Evolutionary conservation across 1,140 invertebrate genomes (phyloP).

Genomic region (Papilio helenus): DNA sequence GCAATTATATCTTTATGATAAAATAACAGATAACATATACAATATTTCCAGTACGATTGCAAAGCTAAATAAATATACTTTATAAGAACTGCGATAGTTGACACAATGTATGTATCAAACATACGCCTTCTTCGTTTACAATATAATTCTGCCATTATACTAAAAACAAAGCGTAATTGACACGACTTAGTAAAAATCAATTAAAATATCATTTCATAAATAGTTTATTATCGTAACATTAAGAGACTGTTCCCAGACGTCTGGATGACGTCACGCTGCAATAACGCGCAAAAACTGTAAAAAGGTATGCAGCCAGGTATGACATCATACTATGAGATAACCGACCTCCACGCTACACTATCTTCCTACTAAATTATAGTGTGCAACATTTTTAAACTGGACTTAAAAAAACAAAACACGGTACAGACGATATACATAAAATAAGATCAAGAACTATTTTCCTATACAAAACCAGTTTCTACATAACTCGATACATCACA

Average conservation of each 20-base stretch:
- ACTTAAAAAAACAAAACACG: neutral
- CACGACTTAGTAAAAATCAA: neutral
- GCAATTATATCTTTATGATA: neutral
- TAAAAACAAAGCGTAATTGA: too few relatives aligned
- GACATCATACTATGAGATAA: conserved; percentile 48
- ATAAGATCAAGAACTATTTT: neutral
- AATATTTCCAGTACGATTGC: neutral
- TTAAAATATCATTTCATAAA: conserved; percentile 7
- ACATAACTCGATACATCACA: neutral
- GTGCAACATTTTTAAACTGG: neutral
- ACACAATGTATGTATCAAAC: neutral
- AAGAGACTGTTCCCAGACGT: conserved; percentile 6
- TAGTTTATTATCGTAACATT: neutral
- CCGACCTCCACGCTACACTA: conserved; percentile 26
- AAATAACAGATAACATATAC: neutral
- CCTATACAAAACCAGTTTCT: neutral
- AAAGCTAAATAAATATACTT: neutral
- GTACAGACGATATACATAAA: neutral
- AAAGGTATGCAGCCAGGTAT: conserved; percentile 42
- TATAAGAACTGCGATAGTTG: neutral
- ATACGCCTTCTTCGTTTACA: neutral
- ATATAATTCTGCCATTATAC: too few relatives aligned
- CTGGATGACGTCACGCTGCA: conserved; percentile 29
- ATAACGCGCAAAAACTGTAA: conserved; percentile 10
- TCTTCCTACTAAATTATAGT: neutral